Conservation (phyloP, 2,888 invertebrate genomes). For the Linnaemya vulpina region DNA sequence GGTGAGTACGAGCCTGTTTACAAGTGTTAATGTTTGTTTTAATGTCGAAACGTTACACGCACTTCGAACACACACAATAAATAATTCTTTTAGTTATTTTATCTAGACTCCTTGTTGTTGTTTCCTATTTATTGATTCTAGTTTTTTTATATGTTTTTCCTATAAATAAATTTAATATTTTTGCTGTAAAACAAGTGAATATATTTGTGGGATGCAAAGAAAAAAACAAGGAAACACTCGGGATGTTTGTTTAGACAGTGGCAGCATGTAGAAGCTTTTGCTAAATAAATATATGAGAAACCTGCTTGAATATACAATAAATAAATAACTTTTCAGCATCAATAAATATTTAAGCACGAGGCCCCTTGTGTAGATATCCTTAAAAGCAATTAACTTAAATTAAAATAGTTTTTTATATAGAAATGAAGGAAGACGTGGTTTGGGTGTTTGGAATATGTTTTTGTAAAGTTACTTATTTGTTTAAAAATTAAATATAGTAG, state of each 20-base stretch:
- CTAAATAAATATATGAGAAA: not conserved
- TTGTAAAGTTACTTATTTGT: too few species aligned
- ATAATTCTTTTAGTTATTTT: constrained; percentile 56
- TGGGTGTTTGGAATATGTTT: too few species aligned
- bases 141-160: not conserved
- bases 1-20: not conserved
- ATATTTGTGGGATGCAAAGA: not conserved
- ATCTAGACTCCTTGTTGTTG: constrained; percentile 1
- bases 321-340: not conserved
- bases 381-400: not conserved
- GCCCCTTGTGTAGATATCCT: not conserved
- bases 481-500: too few species aligned
- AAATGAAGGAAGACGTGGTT: too few species aligned
- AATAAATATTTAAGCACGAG: constrained; percentile 8
- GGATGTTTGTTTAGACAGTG: not conserved
- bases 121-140: constrained; percentile 4
- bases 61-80: constrained; percentile 38
- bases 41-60: constrained; percentile 37
- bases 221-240: too few species aligned
- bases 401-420: too few species aligned
- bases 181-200: not conserved
- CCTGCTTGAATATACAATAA: too few species aligned
- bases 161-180: not conserved
- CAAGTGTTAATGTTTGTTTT: constrained; percentile 27
- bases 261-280: too few species aligned